Evolutionary conservation across 1,140 invertebrate genomes (phyloP), one percentile per base, ranked within the genome.

Genomic region (Hylaeus volcanicus): DNA sequence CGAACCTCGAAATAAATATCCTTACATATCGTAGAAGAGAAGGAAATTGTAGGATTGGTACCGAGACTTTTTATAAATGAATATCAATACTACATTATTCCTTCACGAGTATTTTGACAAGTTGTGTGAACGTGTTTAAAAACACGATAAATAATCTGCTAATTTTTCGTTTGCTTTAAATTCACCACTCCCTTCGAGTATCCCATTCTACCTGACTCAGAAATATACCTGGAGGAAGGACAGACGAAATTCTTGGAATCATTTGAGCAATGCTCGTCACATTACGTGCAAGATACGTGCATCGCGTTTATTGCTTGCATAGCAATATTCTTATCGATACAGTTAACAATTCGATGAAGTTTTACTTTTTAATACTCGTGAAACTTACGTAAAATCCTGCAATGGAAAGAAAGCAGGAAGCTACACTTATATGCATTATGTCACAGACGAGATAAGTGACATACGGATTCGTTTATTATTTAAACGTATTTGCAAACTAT

Each of bases 201-300:
- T 37, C 9, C 12, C 37, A 5, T 26, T 48, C 26, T 43, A 53
- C 12, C 45, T 78, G 48, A 14, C n/a, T 26, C 39, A 43, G 12
- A 12, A 41, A 12, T 63, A 61, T 56, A 71, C 55, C 56, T 70
- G 43, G 9, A 14, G 12, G 45, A 71, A 39, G 26, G 15, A 14
- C 43, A 48, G 55, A 39, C 65, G 39, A 11, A 43, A 75, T 66
- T 56, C 63, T 43, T 56, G 63, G 61, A 75, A 75, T 45, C 51
- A 6, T 43, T 74, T 37, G 9, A 14, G 43, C 2, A 73, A 51
- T 63, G 61, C 8, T 56, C 14, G 45, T 66, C 41, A 43, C 5
- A 26, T 11, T 43, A 26, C 55, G 39, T 8, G 5, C 9, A 3
- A 63, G 14, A 11, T 14, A 55, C 37, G 12, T 6, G 14, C 14